Base-by-base conservation (phyloP, 2,113 vertebrate species). In the Blennius ocellaris region DNA sequence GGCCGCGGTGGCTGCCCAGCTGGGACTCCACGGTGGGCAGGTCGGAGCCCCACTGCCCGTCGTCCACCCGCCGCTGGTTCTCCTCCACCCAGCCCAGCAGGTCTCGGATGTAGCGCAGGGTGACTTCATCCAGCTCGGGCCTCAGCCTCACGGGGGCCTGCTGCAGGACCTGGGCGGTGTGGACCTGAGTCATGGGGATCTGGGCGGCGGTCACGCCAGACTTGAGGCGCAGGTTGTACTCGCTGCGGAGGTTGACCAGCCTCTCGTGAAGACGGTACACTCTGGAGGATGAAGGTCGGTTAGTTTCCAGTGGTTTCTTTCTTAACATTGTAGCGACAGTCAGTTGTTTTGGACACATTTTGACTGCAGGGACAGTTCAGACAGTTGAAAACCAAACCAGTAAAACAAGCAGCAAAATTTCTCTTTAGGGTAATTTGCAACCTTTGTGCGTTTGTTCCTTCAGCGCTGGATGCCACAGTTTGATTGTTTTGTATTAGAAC, bases 221-320 rank as follows among this genome's bases (percentile, higher is more conserved):
- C 87, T 96, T 96, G 54, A 98, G 89, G 4, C 96, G 95, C 48
- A 98, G 93, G 90, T 96, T 97, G 92, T 96, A 97, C 83, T 99
- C 97, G 0, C 96, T 98, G 6, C 96, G 97, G 65, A 97, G 94
- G 84, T 96, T 96, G 12, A 99, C 97, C 51, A 99, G 93, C 9
- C 96, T 95, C 91, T 98, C 97, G 0, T 99, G 97, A 30, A 99
- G 94, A 30, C 94, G 97, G 83, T 97, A 99, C 0, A 99, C 96
- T 66, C 97, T 98, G 21, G 21, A 30, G 21, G 21, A 30, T 4
- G 21, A 30, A 30, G 21, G 4, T 30, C 21, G 21, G 21, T 30
- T 30, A 30, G 21, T 30, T 30, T 30, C 21, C 21, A 30, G 21
- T 2, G 21, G 4, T 30, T 30, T n/a, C n/a, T n/a, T n/a, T n/a